phyloP scores from a whole-genome alignment of 2,888 invertebrate genomes.

The Meta bourneti region DNA sequence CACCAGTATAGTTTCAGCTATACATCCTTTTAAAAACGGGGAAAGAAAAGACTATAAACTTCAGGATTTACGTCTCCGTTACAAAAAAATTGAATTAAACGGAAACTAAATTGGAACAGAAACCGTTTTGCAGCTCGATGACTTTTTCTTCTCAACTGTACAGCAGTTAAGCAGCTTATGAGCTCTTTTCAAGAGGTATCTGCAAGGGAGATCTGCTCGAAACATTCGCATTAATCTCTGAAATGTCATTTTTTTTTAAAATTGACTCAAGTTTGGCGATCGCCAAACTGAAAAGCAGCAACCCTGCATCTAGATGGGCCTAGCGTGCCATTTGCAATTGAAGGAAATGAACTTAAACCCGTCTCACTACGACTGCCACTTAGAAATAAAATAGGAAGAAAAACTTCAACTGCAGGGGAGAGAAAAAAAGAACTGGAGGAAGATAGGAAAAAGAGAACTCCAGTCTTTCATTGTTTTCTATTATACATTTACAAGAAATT shows the following conservation, averaged over 20 bases:
- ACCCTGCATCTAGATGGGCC: conserved; percentile 64
- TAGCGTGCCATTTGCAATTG: conserved; percentile 75
- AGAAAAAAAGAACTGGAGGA: conserved; percentile 22
- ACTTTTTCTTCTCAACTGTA: conserved; percentile 5
- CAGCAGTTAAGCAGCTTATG: neutral
- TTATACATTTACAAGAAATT: conserved; percentile 76
- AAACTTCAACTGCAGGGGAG: conserved; percentile 21
- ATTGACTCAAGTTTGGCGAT: conserved; percentile 55
- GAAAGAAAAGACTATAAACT: neutral
- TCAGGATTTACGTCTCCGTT: neutral
- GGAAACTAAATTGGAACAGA: conserved; percentile 30
- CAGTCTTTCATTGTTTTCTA: conserved; percentile 75
- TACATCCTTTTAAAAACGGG: neutral
- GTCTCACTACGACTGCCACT: conserved; percentile 76
- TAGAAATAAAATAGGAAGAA: conserved; percentile 70
- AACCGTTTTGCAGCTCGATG: conserved; percentile 16
- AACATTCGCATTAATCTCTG: conserved; percentile 1
- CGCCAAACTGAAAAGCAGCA: conserved; percentile 48
- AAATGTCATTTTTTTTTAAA: neutral
- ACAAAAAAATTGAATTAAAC: conserved; percentile 4
- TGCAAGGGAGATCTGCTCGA: neutral
- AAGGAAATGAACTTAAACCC: conserved; percentile 76
- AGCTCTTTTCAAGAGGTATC: conserved; percentile 10
- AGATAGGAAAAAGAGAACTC: conserved; percentile 34
- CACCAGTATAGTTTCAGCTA: neutral